Evolutionary conservation across 35 echinoderm and acorn worm genomes (phyloP).

Genomic region (Lytechinus pictus): DNA sequence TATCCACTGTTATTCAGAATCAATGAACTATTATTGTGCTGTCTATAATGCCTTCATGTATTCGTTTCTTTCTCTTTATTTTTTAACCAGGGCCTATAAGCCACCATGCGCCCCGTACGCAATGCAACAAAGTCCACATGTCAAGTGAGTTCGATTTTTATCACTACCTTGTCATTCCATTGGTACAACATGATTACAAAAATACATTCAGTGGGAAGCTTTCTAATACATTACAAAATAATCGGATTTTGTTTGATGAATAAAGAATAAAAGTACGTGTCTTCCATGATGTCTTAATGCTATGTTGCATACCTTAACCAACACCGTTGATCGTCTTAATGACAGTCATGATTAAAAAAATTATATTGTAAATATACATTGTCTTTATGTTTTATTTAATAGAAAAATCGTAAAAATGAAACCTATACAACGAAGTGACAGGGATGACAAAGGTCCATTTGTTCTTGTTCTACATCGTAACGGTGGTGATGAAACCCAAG

Average conservation of each 20-base stretch:
- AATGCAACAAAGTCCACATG: conserved; percentile 52
- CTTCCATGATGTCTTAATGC: too few relatives aligned
- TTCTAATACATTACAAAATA: too few relatives aligned
- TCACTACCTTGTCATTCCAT: background rate
- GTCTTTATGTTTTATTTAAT: background rate
- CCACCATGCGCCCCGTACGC: conserved; percentile 53
- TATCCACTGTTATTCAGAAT: too few relatives aligned
- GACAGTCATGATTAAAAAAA: background rate
- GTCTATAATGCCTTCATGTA: too few relatives aligned
- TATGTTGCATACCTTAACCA: too few relatives aligned
- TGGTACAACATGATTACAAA: background rate
- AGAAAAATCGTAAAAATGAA: conserved; percentile 44
- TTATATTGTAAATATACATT: background rate
- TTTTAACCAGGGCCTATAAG: conserved; percentile 53
- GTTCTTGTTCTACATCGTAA: conserved; percentile 43
- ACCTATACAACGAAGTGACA: conserved; percentile 25
- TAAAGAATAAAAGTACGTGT: too few relatives aligned
- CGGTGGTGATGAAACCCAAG: conserved; percentile 27
- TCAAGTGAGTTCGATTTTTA: conserved; percentile 45
- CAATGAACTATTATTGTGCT: too few relatives aligned
- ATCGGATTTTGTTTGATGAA: too few relatives aligned
- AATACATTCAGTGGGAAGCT: background rate
- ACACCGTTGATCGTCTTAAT: too few relatives aligned
- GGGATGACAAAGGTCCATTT: conserved; percentile 41
- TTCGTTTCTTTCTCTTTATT: background rate